Evolutionary conservation across 2,113 vertebrate genomes (phyloP).

Genomic region (Regulus satrapa): DNA sequence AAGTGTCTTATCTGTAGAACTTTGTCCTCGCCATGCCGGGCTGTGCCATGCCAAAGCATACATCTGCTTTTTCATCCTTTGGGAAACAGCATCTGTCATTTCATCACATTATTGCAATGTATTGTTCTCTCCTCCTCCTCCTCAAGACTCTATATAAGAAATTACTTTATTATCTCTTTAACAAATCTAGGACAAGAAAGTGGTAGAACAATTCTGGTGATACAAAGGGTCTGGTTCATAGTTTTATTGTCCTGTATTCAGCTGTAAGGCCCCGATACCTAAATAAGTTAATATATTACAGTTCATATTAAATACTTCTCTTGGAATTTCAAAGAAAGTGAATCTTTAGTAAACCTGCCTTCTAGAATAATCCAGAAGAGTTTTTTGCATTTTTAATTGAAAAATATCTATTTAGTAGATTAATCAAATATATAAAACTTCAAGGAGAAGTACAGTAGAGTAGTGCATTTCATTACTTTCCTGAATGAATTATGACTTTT

Average conservation of each 20-base stretch:
- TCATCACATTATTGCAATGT: background rate
- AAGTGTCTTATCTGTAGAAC: background rate
- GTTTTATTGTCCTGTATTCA: background rate
- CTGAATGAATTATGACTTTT: background rate
- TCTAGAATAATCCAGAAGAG: background rate
- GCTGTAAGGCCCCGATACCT: background rate
- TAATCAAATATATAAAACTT: background rate
- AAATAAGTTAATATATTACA: background rate
- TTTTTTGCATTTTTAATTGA: background rate
- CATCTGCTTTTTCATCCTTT: accelerated
- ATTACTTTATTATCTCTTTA: background rate
- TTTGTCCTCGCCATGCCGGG: background rate
- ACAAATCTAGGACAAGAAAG: background rate
- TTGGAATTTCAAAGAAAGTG: background rate
- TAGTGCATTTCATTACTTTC: background rate
- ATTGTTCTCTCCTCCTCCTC: background rate
- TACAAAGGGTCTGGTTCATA: background rate
- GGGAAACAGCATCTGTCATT: background rate
- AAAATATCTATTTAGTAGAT: background rate
- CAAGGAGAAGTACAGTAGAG: background rate
- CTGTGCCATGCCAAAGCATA: background rate
- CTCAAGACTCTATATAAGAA: background rate
- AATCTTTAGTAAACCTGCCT: background rate
- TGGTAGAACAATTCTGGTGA: background rate
- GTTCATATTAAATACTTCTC: background rate